phyloP scores from a whole-genome alignment of 2,888 invertebrate species.

The Callyntrura guangdongensis region DNA sequence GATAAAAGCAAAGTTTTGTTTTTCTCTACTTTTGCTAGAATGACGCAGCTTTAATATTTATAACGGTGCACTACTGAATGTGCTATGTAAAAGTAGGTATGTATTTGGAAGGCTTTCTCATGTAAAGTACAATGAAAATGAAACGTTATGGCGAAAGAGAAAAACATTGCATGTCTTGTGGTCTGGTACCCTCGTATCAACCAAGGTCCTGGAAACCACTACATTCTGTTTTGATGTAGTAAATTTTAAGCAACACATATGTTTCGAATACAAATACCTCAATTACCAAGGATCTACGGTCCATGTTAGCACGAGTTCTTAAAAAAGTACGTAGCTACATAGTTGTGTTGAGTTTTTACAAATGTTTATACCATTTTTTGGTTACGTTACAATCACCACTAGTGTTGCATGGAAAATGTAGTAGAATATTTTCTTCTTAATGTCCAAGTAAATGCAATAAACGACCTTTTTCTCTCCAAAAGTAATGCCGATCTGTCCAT shows the following conservation, averaged over 20 bases:
- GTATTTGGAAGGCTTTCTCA: not conserved
- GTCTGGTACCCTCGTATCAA: not conserved
- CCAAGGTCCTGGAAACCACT: constrained; percentile 17
- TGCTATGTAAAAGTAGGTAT: not conserved
- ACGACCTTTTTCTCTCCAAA: not conserved
- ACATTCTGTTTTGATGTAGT: constrained; percentile 4
- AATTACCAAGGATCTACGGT: constrained; percentile 26
- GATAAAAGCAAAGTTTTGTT: constrained; percentile 41
- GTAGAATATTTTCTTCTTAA: not conserved
- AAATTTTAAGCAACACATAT: constrained; percentile 44
- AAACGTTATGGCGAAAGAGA: not conserved
- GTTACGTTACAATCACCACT: not conserved
- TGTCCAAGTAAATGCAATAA: not conserved
- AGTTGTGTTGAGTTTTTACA: not conserved
- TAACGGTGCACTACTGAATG: not conserved
- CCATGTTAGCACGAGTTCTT: not conserved
- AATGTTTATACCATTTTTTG: not conserved
- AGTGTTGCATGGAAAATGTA: not conserved
- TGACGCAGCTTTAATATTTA: not conserved
- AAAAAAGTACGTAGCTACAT: not conserved
- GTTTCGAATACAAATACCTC: constrained; percentile 58
- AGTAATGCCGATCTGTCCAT: not conserved
- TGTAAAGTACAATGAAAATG: constrained; percentile 13
- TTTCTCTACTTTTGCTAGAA: not conserved
- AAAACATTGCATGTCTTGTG: constrained; percentile 36